These are phyloP conservation scores for Ariopsis seemanni DNA, from an alignment of 2,113 vertebrate species.

Conservation along the genomic window DNA sequence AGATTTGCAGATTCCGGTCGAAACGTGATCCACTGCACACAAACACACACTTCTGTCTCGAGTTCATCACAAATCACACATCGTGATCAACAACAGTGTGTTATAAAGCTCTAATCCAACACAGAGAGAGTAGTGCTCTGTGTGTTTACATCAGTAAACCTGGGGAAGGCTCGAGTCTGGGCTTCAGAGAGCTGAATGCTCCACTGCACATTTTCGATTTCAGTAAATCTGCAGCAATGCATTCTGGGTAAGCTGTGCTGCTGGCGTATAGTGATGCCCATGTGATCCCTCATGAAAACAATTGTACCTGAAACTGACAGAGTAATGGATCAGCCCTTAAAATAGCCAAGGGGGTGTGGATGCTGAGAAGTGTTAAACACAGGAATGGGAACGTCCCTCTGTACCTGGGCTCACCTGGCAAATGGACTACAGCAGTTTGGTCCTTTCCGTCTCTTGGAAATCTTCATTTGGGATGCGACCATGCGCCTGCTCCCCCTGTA, in stretches of 20 bases:
- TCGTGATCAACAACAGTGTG: background rate
- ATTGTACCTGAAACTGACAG: background rate
- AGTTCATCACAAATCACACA: background rate
- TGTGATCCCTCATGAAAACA: background rate
- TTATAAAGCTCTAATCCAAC: background rate
- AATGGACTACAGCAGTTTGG: constrained; percentile 64
- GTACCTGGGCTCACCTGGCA: constrained; percentile 67
- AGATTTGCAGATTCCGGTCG: background rate
- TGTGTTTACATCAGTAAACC: background rate
- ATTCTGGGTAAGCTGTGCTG: background rate
- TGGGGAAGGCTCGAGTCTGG: background rate
- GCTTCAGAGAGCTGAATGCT: background rate
- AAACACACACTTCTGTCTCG: background rate
- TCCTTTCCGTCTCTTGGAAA: constrained; percentile 74
- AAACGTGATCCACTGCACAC: background rate
- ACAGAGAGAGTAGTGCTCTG: background rate
- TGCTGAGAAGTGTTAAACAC: background rate
- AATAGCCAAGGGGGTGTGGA: background rate
- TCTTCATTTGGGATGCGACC: constrained; percentile 74
- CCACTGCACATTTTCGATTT: background rate
- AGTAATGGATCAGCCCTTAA: background rate
- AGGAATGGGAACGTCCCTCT: background rate
- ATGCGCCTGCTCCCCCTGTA: constrained; percentile 49
- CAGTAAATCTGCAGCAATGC: background rate
- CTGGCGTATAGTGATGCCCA: background rate